These are phyloP conservation scores for Meliscaeva auricollis DNA, from an alignment of 2,888 invertebrate genomes.

Conservation along the genomic window DNA sequence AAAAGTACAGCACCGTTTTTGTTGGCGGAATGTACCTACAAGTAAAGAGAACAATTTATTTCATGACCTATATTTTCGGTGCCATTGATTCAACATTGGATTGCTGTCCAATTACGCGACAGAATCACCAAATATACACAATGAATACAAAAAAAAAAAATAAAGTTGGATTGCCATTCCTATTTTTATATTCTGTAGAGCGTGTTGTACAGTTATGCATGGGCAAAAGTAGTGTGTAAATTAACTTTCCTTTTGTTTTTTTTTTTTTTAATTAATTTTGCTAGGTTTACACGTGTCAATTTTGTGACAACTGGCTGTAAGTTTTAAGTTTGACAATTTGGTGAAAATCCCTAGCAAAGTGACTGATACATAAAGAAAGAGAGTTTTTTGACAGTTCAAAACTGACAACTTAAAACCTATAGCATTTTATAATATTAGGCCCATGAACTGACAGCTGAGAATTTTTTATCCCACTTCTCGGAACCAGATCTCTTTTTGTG, in stretches of 20 bases:
- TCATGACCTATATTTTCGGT: constrained; percentile 52
- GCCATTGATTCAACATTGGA: constrained; percentile 66
- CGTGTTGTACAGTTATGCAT: constrained; percentile 19
- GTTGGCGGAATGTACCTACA: constrained; percentile 17
- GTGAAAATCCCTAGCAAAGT: no score
- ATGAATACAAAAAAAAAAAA: constrained; percentile 16
- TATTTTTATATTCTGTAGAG: constrained; percentile 47
- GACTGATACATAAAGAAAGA: no score
- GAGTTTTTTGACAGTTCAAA: no score
- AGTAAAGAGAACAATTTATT: constrained; percentile 49
- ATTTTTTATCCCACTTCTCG: no score
- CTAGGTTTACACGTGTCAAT: no score
- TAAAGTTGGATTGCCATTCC: constrained; percentile 41
- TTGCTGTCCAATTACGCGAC: constrained; percentile 60
- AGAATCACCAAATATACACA: constrained; percentile 51
- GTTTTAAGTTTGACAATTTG: no score
- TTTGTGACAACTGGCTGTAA: no score
- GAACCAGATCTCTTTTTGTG: no score
- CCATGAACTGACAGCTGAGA: no score
- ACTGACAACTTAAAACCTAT: no score
- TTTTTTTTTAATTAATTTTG: no score
- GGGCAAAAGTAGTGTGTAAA: constrained; percentile 9
- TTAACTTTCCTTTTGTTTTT: not conserved
- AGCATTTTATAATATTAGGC: no score
- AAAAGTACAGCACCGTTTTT: constrained; percentile 14